Percentiles rank a stretch among this genome's conserved stretches.
phyloP scores from a whole-genome alignment of 2,888 invertebrate genomes.

The Rhingia campestris region DNA sequence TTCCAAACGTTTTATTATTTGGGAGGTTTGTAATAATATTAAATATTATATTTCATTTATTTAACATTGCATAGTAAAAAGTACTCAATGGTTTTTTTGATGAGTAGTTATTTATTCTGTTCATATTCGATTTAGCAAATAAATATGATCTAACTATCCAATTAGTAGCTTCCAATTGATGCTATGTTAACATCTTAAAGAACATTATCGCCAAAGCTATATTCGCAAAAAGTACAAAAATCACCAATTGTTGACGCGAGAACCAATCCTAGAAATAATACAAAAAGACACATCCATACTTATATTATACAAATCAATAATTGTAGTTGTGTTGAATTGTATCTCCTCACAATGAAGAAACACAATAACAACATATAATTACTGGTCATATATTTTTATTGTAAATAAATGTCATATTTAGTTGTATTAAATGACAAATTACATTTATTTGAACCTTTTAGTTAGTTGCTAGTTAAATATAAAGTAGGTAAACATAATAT shows the following conservation, averaged over 20 bases:
- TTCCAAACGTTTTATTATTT: background rate
- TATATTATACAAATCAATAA: background rate
- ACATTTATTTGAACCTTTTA: too few relatives aligned
- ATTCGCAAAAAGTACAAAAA: constrained; percentile 96
- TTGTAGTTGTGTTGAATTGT: too few relatives aligned
- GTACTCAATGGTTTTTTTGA: constrained; percentile 33
- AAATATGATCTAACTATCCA: constrained; percentile 58
- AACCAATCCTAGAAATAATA: constrained; percentile 92
- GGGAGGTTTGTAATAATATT: constrained; percentile 40
- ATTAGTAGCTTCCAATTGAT: constrained; percentile 80
- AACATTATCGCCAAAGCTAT: constrained; percentile 97
- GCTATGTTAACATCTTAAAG: constrained; percentile 97
- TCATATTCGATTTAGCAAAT: constrained; percentile 38
- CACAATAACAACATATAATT: too few relatives aligned
- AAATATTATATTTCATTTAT: constrained; percentile 48
- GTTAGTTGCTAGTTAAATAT: too few relatives aligned
- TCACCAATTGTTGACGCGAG: constrained; percentile 96
- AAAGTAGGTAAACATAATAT: too few relatives aligned
- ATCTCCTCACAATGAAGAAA: too few relatives aligned
- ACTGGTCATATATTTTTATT: too few relatives aligned
- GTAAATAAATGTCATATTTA: background rate
- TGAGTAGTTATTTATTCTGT: constrained; percentile 52
- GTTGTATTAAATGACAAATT: background rate
- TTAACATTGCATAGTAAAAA: constrained; percentile 37
- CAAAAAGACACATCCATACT: background rate